Conservation (phyloP, 2,888 invertebrate genomes). For the Cephus pulcher region DNA sequence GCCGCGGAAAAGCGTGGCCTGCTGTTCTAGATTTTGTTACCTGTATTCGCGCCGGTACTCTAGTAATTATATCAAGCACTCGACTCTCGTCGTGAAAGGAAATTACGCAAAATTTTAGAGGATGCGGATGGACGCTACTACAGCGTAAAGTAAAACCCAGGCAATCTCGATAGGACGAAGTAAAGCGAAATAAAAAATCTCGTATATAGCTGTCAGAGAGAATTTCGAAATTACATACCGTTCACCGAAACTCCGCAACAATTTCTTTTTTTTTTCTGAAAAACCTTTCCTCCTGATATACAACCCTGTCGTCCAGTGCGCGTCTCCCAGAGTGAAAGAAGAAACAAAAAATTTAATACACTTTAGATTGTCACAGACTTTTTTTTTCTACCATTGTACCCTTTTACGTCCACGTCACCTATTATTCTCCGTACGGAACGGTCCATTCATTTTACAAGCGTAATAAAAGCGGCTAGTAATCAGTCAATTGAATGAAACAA, state of each 20-base stretch:
- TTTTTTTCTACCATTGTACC: not conserved
- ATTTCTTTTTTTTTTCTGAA: not conserved
- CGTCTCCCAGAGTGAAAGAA: too few relatives aligned
- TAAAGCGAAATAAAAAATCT: not conserved
- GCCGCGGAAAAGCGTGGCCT: constrained; percentile 19
- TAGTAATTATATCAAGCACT: constrained; percentile 44
- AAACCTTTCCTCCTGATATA: too few relatives aligned
- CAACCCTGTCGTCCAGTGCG: too few relatives aligned
- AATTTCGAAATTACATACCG: not conserved
- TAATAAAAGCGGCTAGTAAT: not conserved
- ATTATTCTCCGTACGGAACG: not conserved
- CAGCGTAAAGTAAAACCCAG: not conserved
- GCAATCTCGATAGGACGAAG: not conserved
- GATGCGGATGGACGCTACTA: constrained; percentile 3
- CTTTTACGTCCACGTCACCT: not conserved
- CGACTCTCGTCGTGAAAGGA: constrained; percentile 25
- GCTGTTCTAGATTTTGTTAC: constrained; percentile 44
- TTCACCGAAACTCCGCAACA: not conserved
- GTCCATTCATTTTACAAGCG: not conserved
- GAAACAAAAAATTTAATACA: too few relatives aligned
- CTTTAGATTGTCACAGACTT: too few relatives aligned
- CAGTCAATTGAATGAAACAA: not conserved
- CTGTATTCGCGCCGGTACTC: constrained; percentile 28
- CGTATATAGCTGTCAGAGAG: not conserved
- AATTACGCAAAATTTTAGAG: constrained; percentile 35